Percentiles rank a stretch among this genome's conserved stretches.
phyloP scores from a whole-genome alignment of 2,113 vertebrate genomes.

The Tupaia tana region DNA sequence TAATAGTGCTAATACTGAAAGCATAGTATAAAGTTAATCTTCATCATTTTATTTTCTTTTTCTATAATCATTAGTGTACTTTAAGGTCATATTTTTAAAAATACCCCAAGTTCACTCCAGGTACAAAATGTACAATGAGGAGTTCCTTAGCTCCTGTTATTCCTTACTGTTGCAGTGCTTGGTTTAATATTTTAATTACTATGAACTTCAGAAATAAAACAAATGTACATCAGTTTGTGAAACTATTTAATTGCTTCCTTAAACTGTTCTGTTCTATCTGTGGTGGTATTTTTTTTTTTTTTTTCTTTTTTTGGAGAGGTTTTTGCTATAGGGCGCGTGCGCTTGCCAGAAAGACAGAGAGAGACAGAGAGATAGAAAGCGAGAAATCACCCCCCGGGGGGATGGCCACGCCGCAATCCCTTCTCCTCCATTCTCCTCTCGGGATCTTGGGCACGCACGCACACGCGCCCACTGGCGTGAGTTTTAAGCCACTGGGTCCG shows the following conservation, averaged over 20 bases:
- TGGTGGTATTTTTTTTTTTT: conserved; percentile 32
- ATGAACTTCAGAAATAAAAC: conserved; percentile 38
- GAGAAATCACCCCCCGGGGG: no score
- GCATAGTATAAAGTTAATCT: background rate
- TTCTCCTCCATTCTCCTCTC: no score
- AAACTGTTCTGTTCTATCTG: conserved; percentile 21
- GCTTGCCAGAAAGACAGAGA: no score
- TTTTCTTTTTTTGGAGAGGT: no score
- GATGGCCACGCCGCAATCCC: no score
- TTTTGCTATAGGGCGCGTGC: no score
- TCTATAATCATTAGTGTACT: background rate
- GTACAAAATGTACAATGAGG: background rate
- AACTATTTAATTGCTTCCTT: conserved; percentile 27
- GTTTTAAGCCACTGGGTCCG: no score
- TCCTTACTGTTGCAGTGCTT: background rate
- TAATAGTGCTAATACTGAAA: background rate
- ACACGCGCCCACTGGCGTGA: no score
- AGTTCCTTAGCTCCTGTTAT: background rate
- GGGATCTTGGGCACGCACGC: no score
- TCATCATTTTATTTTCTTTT: conserved; percentile 45
- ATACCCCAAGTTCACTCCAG: background rate
- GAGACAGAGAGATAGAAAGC: no score
- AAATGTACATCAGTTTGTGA: background rate
- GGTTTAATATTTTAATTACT: background rate
- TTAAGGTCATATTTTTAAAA: background rate